Percentiles rank a stretch among this genome's conserved stretches.
Evolutionary conservation across 2,888 invertebrate genomes (phyloP).

Genomic region (Mimachlamys varia): DNA sequence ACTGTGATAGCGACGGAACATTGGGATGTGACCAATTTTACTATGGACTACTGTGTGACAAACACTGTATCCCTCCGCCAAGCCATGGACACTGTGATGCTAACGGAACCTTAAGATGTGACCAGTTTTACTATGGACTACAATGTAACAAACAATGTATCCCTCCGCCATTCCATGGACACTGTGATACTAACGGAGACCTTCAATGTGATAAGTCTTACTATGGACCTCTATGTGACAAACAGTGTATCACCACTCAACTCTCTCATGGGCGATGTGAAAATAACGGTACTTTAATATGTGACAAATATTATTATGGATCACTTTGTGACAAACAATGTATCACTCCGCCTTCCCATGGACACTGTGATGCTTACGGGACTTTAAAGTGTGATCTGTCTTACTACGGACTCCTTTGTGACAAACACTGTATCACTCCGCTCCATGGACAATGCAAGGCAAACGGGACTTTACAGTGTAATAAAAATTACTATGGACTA

Average conservation of each 20-base stretch:
- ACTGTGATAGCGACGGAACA: not conserved
- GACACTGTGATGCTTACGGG: not conserved
- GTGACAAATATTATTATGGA: not conserved
- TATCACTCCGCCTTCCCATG: slow-evolving; percentile 8
- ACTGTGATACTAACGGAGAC: not conserved
- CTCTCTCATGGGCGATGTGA: not conserved
- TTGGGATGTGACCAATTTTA: not conserved
- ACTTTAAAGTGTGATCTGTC: not conserved
- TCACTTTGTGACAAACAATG: not conserved
- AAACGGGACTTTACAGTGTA: not conserved
- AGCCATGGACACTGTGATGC: not conserved
- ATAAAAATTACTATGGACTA: not conserved
- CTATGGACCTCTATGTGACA: not conserved
- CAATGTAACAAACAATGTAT: not conserved
- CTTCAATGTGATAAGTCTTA: not conserved
- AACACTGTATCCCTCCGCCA: not conserved
- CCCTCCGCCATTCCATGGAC: not conserved
- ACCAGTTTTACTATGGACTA: not conserved
- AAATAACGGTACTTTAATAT: not conserved
- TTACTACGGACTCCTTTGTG: not conserved
- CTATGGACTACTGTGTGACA: not conserved
- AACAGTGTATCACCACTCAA: not conserved
- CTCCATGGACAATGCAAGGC: not conserved
- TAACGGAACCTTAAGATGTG: not conserved
- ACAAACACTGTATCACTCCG: not conserved